Conservation (phyloP, 2,888 invertebrate species). For the Nasonovia ribisnigri region DNA sequence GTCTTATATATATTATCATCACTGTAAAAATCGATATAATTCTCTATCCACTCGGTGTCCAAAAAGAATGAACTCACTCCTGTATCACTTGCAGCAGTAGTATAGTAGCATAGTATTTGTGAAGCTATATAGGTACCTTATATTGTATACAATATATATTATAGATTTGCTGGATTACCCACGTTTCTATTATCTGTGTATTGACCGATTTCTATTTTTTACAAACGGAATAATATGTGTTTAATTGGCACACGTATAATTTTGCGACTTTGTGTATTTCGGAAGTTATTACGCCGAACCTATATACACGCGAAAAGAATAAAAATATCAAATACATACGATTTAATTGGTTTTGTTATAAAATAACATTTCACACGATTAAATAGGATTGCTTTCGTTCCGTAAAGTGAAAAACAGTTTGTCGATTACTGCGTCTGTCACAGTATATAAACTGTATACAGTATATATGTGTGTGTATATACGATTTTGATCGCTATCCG, state of each 20-base stretch:
- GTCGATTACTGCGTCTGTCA: slow-evolving; percentile 46
- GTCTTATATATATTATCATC: not conserved
- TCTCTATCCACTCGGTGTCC: not conserved
- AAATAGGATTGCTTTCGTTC: slow-evolving; percentile 50
- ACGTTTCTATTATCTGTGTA: not conserved
- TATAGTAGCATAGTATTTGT: too few relatives aligned
- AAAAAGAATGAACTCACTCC: not conserved
- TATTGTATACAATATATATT: too few relatives aligned
- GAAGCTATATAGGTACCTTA: too few relatives aligned
- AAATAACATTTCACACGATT: slow-evolving; percentile 54
- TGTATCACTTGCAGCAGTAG: not conserved
- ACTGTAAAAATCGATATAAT: not conserved
- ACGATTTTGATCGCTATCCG: slow-evolving; percentile 52
- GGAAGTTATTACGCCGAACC: not conserved
- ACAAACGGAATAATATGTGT: not conserved
- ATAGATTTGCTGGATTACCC: not conserved
- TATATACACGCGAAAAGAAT: not conserved
- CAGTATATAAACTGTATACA: not conserved
- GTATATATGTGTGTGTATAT: not conserved
- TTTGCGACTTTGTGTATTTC: not conserved
- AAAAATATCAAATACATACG: slow-evolving; percentile 13
- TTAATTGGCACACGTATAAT: slow-evolving; percentile 30
- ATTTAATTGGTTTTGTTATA: slow-evolving; percentile 53
- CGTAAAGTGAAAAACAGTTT: slow-evolving; percentile 32
- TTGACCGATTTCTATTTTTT: slow-evolving; percentile 1